Conservation (phyloP, 2,797 vertebrate genomes). For the Sorex maritimensis region DNA sequence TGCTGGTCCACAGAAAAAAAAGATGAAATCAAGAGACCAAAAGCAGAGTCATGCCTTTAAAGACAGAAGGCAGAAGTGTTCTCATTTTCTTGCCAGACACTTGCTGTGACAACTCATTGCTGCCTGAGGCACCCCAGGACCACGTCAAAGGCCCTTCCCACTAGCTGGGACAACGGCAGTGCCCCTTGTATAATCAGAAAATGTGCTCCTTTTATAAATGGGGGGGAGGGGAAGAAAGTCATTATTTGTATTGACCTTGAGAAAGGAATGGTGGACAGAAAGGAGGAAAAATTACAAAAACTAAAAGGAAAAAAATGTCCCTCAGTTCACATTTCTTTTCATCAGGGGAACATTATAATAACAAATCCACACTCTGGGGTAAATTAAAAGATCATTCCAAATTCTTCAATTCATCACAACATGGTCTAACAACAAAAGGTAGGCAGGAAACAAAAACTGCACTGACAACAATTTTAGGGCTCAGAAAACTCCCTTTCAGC, state of each 20-base stretch:
- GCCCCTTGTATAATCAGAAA: background rate
- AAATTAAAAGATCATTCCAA: slow-evolving; percentile 26
- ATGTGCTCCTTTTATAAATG: slow-evolving; percentile 33
- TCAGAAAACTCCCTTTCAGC: slow-evolving; percentile 16
- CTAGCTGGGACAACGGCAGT: background rate
- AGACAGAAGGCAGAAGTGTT: background rate
- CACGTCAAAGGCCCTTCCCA: background rate
- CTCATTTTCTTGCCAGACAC: too few species aligned
- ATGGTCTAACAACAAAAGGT: slow-evolving; percentile 15
- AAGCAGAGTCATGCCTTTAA: background rate
- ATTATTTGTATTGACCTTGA: background rate
- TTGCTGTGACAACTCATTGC: background rate
- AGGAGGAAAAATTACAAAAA: background rate
- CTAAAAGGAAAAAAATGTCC: background rate
- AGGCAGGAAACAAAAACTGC: background rate
- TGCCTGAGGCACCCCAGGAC: background rate
- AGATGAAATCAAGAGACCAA: background rate
- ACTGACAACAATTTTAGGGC: background rate
- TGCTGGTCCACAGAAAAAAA: background rate
- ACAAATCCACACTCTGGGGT: background rate
- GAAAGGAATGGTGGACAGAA: too few species aligned
- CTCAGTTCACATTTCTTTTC: background rate
- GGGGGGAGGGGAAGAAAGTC: background rate
- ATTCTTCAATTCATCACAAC: background rate
- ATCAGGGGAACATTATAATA: background rate